phyloP scores from a whole-genome alignment of 1,140 invertebrate genomes.

The Zaprionus africanus region DNA sequence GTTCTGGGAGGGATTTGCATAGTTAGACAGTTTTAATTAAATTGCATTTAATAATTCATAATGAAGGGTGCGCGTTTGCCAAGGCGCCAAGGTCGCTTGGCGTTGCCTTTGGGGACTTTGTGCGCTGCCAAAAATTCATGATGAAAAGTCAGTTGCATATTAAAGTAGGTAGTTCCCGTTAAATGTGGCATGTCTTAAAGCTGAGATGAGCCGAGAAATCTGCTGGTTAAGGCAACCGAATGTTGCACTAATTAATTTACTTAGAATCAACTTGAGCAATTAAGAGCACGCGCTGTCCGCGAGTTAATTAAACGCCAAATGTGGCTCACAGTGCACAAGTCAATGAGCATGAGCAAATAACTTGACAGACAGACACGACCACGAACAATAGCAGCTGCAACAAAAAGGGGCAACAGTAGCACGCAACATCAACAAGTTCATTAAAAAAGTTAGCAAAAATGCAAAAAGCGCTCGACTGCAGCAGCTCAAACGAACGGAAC shows the following conservation, averaged over 20 bases:
- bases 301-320: constrained; percentile 60
- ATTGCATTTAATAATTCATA: constrained; percentile 76
- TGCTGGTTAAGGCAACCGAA: not conserved
- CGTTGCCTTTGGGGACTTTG: constrained; percentile 5
- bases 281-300: constrained; percentile 21
- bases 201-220: not conserved
- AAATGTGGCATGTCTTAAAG: not conserved
- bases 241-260: constrained; percentile 7
- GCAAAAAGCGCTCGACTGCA: constrained; percentile 54
- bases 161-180: constrained; percentile 29
- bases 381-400: constrained; percentile 31
- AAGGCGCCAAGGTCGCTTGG: not conserved
- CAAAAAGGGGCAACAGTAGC: constrained; percentile 29
- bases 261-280: constrained; percentile 38
- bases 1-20: constrained; percentile 29
- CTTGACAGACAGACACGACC: constrained; percentile 58
- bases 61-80: constrained; percentile 5
- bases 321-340: constrained; percentile 54
- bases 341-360: constrained; percentile 63
- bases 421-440: constrained; percentile 77
- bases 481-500: constrained; percentile 66
- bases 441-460: constrained; percentile 62
- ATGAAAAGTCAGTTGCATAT: constrained; percentile 64
- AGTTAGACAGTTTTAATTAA: constrained; percentile 74
- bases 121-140: constrained; percentile 64